Conservation (phyloP, 1,140 invertebrate genomes). For the Micrasema longulum region DNA sequence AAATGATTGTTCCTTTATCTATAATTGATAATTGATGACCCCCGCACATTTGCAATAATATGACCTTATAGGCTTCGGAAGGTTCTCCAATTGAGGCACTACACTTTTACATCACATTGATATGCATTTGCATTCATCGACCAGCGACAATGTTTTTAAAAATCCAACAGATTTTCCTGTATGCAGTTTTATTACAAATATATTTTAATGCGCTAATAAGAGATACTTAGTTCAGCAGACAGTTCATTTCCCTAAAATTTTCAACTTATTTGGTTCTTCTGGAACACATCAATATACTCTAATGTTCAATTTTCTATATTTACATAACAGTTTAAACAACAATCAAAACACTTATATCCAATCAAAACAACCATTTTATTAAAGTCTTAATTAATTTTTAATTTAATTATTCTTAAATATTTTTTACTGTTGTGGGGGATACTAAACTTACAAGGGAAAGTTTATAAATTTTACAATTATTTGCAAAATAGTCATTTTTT, state of each 20-base stretch:
- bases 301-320: conserved; percentile 29
- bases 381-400: conserved; percentile 31
- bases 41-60: conserved; percentile 24
- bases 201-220: conserved; percentile 33
- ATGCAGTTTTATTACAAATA: conserved; percentile 7
- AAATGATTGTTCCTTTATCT: conserved; percentile 52
- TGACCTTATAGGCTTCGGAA: conserved; percentile 22
- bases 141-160: conserved; percentile 48
- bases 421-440: too few relatives aligned
- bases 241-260: conserved; percentile 38
- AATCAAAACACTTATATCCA: conserved; percentile 30
- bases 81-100: conserved; percentile 50
- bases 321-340: conserved; percentile 45
- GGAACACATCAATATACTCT: conserved; percentile 21
- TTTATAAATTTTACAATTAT: too few relatives aligned
- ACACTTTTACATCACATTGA: conserved; percentile 54
- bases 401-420: too few relatives aligned
- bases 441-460: too few relatives aligned
- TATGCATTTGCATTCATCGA: conserved; percentile 55
- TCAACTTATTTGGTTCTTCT: conserved; percentile 25
- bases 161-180: conserved; percentile 7
- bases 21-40: conserved; percentile 40
- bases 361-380: conserved; percentile 27
- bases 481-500: too few relatives aligned
- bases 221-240: conserved; percentile 17